A percentile compares a stretch with the other conserved stretches of the same genome.
Evolutionary conservation across 2,113 vertebrate species (phyloP).

Genomic region (Saguinus midas): DNA sequence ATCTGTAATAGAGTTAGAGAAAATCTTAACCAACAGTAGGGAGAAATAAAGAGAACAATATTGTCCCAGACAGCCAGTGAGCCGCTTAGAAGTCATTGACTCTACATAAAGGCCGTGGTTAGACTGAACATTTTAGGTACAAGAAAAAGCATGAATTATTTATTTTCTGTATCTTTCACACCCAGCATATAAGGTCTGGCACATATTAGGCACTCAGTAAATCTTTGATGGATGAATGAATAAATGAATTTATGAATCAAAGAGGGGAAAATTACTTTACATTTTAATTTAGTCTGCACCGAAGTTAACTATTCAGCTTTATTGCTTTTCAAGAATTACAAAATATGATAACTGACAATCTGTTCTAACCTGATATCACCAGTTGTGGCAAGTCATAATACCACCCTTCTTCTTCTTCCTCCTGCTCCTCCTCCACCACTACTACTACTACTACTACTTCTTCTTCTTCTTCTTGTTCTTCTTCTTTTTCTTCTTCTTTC

Average conservation of each 20-base stretch:
- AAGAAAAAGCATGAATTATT: background rate
- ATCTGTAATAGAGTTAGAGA: background rate
- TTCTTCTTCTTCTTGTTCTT: background rate
- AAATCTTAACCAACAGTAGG: background rate
- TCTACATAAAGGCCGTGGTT: background rate
- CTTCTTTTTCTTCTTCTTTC: rapidly evolving
- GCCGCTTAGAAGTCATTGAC: background rate
- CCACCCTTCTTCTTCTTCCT: too few species aligned
- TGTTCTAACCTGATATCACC: background rate
- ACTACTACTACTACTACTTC: too few species aligned
- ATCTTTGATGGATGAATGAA: background rate
- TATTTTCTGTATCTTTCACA: background rate
- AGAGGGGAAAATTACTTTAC: background rate
- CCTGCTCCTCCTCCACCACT: too few species aligned
- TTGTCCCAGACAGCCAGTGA: background rate
- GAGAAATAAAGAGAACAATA: background rate
- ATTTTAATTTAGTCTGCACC: background rate
- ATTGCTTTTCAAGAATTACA: background rate
- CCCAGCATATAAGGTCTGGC: too few species aligned
- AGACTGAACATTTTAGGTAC: background rate
- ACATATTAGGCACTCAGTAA: background rate
- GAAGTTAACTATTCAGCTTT: background rate
- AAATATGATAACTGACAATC: background rate
- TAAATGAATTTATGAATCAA: slow-evolving; percentile 5
- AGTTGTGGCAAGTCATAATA: background rate